These are phyloP conservation scores for Megatriorchis doriae DNA, from an alignment of 2,113 vertebrate species.

Conservation along the genomic window DNA sequence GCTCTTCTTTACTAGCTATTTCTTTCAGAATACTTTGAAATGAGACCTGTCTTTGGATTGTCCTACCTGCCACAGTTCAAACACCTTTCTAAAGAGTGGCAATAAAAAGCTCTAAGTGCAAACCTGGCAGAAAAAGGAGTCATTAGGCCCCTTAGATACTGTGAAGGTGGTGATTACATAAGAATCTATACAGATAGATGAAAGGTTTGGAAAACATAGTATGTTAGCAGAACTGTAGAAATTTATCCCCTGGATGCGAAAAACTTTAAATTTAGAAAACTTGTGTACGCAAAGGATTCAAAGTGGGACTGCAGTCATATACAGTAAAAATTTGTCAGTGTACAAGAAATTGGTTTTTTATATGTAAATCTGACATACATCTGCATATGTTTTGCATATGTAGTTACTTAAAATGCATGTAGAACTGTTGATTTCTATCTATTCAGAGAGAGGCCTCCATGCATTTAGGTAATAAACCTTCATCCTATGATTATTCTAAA, in stretches of 20 bases:
- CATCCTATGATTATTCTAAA: background rate
- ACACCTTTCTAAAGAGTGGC: conserved; percentile 76
- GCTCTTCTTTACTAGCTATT: conserved; percentile 65
- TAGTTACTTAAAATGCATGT: background rate
- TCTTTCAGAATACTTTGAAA: conserved; percentile 74
- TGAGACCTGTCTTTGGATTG: conserved; percentile 72
- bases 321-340: background rate
- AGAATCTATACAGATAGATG: conserved; percentile 38
- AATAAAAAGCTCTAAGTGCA: conserved; percentile 77
- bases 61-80: conserved; percentile 76
- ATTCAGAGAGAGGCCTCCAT: background rate
- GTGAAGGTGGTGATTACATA: conserved; percentile 32
- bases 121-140: conserved; percentile 73
- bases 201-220: conserved; percentile 65
- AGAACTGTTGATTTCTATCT: background rate
- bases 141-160: conserved; percentile 59
- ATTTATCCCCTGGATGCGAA: conserved; percentile 58
- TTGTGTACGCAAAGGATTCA: background rate
- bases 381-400: background rate
- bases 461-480: background rate
- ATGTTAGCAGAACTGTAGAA: conserved; percentile 52
- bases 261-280: conserved; percentile 64
- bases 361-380: background rate
- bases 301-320: background rate
- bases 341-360: background rate